Evolutionary conservation across 2,113 vertebrate species (phyloP).

Genomic region (Acrocephalus arundinaceus): DNA sequence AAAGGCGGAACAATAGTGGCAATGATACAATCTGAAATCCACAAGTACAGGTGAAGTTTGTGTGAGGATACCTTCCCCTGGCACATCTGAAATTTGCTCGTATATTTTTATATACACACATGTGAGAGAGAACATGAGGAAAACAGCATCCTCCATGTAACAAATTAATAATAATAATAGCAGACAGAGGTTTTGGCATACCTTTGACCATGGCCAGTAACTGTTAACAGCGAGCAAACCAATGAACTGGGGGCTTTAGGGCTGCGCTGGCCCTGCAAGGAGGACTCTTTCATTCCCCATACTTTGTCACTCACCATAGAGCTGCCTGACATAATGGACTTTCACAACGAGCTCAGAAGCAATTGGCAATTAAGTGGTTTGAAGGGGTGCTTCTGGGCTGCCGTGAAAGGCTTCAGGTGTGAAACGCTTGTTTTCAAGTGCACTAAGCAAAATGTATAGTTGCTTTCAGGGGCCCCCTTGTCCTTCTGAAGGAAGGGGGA

Average conservation of each 20-base stretch:
- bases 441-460: constrained; percentile 94
- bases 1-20: not conserved
- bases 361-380: constrained; percentile 99
- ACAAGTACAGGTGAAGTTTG: not conserved
- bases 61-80: not conserved
- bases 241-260: constrained; percentile 86
- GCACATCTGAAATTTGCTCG: not conserved
- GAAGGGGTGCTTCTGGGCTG: constrained; percentile 94
- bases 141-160: constrained; percentile 49
- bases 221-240: constrained; percentile 82
- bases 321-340: constrained; percentile 90
- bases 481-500: constrained; percentile 80
- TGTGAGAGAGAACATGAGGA: constrained; percentile 32
- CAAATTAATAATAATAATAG: constrained; percentile 12
- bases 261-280: constrained; percentile 83
- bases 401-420: constrained; percentile 99
- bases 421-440: constrained; percentile 99
- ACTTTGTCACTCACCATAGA: constrained; percentile 89
- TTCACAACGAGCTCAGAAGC: constrained; percentile 90
- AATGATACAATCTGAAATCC: not conserved
- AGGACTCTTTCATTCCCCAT: constrained; percentile 91
- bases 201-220: constrained; percentile 63
- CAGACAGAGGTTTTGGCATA: constrained; percentile 46
- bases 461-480: constrained; percentile 94
- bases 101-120: not conserved